phyloP scores from a whole-genome alignment of 2,113 vertebrate species.

The Panurus biarmicus region DNA sequence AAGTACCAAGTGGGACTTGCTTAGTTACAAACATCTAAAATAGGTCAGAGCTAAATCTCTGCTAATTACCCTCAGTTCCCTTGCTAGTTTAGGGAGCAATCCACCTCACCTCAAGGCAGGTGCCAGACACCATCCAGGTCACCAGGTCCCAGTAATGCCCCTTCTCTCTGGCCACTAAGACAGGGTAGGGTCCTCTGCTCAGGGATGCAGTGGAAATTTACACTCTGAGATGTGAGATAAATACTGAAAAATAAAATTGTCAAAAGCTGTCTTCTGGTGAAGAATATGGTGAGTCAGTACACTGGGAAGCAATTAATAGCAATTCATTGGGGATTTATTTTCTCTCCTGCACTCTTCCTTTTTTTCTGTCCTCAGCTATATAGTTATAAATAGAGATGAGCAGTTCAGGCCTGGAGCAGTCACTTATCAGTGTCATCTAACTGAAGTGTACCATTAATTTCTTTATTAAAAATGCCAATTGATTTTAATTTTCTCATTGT shows the following conservation, averaged over 20 bases:
- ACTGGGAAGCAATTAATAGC: background rate
- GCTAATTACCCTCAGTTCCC: background rate
- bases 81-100: background rate
- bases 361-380: background rate
- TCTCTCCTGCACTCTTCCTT: background rate
- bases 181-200: background rate
- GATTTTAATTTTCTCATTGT: background rate
- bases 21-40: background rate
- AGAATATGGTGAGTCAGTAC: background rate
- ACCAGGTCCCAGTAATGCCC: background rate
- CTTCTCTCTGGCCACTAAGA: background rate
- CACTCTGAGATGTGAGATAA: background rate
- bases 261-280: background rate
- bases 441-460: background rate
- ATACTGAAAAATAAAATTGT: background rate
- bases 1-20: background rate
- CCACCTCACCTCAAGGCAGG: background rate
- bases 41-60: background rate
- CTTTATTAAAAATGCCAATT: background rate
- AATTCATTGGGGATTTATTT: background rate
- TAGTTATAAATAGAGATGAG: slow-evolving; percentile 10
- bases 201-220: background rate
- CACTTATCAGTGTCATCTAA: background rate
- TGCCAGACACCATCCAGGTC: background rate
- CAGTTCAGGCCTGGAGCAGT: background rate